Base-by-base conservation (phyloP, 37 sponge, comb jelly and placozoan species). In the Geodia barretti region DNA sequence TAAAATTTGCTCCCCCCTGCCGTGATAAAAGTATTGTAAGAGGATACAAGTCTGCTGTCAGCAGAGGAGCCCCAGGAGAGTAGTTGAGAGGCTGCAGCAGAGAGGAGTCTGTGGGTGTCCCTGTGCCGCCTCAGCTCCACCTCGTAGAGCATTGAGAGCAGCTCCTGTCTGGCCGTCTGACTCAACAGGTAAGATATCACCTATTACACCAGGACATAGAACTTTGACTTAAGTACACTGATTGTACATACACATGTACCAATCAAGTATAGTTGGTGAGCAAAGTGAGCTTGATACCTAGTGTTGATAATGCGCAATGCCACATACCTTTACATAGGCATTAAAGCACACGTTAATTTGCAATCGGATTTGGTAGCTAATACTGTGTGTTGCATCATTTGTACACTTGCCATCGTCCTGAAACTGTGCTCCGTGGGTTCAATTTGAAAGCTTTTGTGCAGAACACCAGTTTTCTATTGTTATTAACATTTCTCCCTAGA, bases 121-220 rank as follows among this genome's bases (percentile, higher is more conserved):
- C 82, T 60, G 73, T 88, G 93, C 32, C 68, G 60, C 21, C 83
- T 62, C 31, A 82, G 70, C 78, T 92, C 93, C 70, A 84, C 70
- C 69, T 92, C 89, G 21, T 84, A 72, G 20, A 88, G 73, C 82
- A 92, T 77, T 1, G 82, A 88, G 30, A 92, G 68, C 35, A 88
- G 60, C 67, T 88, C 83, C 3, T 88, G 86, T 21, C 93, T 47
- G 4, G 78, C 70, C 19, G 78, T 34, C 65, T 88, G 89, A 1
- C 38, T 32, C 62, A 68, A 74, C 32, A 91, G 79, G 54, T 54
- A 60, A 3, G 60, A 62, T 28, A 89, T 89, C 68, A 89, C 82
- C 89, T 89, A 38, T 2, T 20, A 77, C 78, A 77, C 65, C 17
- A 28, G 59, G 9, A 60, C 62, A 76, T 32, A 63, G 54, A 47